Percentiles rank a stretch among this genome's conserved stretches.
phyloP scores from a whole-genome alignment of 2,797 vertebrate genomes.

The Poeciliopsis presidionis region DNA sequence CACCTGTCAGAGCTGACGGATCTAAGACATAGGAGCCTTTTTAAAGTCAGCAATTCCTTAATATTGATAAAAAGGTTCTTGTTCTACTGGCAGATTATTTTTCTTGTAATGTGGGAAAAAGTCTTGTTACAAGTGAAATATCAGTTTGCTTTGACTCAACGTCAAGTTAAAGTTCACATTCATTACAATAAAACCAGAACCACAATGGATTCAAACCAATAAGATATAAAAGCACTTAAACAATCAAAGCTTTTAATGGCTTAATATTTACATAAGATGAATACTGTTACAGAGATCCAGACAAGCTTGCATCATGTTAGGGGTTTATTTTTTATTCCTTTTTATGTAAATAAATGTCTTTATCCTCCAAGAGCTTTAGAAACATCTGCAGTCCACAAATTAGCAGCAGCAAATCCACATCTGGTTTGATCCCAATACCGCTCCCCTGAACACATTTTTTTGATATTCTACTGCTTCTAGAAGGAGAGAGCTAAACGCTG shows the following conservation, averaged over 20 bases:
- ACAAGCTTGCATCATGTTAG: slow-evolving; percentile 13
- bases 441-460: slow-evolving; percentile 29
- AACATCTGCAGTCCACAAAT: slow-evolving; percentile 54
- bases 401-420: slow-evolving; percentile 40
- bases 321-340: slow-evolving; percentile 25
- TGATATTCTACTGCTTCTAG: slow-evolving; percentile 23
- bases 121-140: background rate
- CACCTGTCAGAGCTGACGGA: background rate
- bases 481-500: slow-evolving; percentile 31
- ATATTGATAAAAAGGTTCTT: no score
- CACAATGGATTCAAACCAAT: background rate
- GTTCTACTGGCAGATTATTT: no score
- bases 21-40: background rate
- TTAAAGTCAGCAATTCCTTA: no score
- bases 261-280: slow-evolving; percentile 15
- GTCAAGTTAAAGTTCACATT: background rate
- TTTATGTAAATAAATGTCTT: slow-evolving; percentile 32
- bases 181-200: background rate
- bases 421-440: slow-evolving; percentile 34
- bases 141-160: background rate
- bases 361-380: slow-evolving; percentile 33
- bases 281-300: slow-evolving; percentile 4
- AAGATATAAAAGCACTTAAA: slow-evolving; percentile 4
- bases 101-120: no score
- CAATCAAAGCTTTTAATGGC: background rate